Base-by-base conservation (phyloP, 2,797 vertebrate species). In the Enteromius radiatus region DNA sequence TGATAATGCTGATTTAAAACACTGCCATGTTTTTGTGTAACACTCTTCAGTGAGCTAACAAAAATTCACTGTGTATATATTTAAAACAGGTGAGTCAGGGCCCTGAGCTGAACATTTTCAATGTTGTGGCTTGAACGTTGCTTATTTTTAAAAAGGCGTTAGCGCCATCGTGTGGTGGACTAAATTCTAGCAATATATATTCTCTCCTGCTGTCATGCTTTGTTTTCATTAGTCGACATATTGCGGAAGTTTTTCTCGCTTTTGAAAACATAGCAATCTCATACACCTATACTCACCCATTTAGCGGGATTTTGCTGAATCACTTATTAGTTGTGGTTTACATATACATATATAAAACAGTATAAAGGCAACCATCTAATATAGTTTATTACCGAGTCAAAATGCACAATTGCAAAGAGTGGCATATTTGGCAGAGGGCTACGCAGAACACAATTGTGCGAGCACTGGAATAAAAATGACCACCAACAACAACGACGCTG, bases 101-200 rank as follows among this genome's bases (percentile, higher is more conserved):
- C 26, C 7, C 31, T 45, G 8, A 71, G 19, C 2, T 36, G 6
- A 61, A 26, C 11, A 11, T 49, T 21, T 28, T 4, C 28, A 6
- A 19, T 28, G 43, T 10, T 12, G 28, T 15, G 3, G 11, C 31
- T 56, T 75, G 12, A 56, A 9, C 5, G 1, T 1, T 15, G 11
- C 23, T 45, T 23, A 17, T 45, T 2, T 23, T 14, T 61, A 9
- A 15, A 33, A 1, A 31, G 36, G 21, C 36, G 15, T 12, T 8
- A 28, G 84, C 80, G 80, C 84, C 80, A 61, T 68, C 36, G 26
- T 67, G 84, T 67, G 84, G 59, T n/a, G 4, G 10, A 4, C 21
- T 26, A 4, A 77, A 26, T 61, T 47, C 3, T 52, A 19, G 5
- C 17, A 7, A 38, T 14, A 9, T n/a, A 63, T 7, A 6, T 0